Conservation (phyloP, 2,797 vertebrate genomes). For the Cercopithecus mitis region DNA sequence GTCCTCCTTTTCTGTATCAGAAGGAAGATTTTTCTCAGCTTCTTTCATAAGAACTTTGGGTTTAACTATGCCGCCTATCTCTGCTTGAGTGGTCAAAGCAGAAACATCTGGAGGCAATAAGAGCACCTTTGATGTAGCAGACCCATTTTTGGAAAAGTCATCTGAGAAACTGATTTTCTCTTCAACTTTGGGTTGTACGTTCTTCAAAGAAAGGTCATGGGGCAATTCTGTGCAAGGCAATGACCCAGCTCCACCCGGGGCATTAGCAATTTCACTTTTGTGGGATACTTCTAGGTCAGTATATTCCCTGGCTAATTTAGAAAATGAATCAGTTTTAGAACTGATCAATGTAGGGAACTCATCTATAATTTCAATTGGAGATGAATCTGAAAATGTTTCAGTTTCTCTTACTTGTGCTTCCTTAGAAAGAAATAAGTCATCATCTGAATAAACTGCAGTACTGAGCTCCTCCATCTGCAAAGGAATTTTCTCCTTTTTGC, state of each 20-base stretch:
- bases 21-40: conserved; percentile 78
- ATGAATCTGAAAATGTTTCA: conserved; percentile 80
- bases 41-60: conserved; percentile 80
- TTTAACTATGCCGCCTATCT: conserved; percentile 81
- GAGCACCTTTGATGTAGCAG: conserved; percentile 72
- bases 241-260: conserved; percentile 67
- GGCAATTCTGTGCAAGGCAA: conserved; percentile 80
- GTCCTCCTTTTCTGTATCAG: conserved; percentile 83
- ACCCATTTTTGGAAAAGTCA: conserved; percentile 80
- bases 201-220: conserved; percentile 82
- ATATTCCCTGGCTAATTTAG: conserved; percentile 70
- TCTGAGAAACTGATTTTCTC: conserved; percentile 73
- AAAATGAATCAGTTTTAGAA: conserved; percentile 73
- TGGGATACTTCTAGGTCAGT: conserved; percentile 54
- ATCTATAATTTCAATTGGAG: conserved; percentile 82
- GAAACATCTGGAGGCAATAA: conserved; percentile 74
- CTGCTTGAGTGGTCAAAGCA: conserved; percentile 75
- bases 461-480: conserved; percentile 84
- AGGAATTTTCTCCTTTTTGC: conserved; percentile 81
- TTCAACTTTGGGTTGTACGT: conserved; percentile 76
- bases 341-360: conserved; percentile 82
- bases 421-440: conserved; percentile 72
- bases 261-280: conserved; percentile 63
- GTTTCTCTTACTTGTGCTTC: conserved; percentile 79
- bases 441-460: conserved; percentile 71